A percentile compares a stretch with the other conserved stretches of the same genome.
Evolutionary conservation across 2,113 vertebrate genomes (phyloP).

Genomic region (Sula dactylatra): DNA sequence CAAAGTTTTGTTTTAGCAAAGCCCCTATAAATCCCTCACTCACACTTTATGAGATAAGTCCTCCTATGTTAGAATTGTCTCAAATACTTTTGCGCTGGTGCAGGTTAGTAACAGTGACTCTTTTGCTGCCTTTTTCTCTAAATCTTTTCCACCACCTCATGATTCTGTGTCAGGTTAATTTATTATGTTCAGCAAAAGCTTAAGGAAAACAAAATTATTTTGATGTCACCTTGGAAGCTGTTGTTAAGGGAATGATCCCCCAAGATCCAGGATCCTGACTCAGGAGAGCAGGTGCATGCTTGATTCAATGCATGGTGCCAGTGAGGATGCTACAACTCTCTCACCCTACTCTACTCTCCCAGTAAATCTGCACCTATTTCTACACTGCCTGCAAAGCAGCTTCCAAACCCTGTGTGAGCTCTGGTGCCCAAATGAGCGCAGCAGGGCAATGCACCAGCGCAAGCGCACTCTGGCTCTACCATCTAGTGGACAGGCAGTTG

Average conservation of each 20-base stretch:
- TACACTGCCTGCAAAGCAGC: not conserved
- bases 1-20: not conserved
- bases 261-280: not conserved
- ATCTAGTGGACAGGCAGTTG: not conserved
- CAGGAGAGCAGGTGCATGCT: not conserved
- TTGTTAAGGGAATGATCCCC: accelerated
- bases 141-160: not conserved
- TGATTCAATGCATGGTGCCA: not conserved
- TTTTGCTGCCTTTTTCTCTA: not conserved
- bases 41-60: not conserved
- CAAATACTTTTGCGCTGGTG: not conserved
- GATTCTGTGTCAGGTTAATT: not conserved
- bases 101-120: not conserved
- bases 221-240: not conserved
- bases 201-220: not conserved
- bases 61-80: not conserved
- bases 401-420: not conserved
- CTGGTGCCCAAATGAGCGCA: not conserved
- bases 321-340: not conserved
- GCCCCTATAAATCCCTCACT: not conserved
- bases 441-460: not conserved
- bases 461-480: accelerated
- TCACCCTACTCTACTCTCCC: not conserved
- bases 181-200: not conserved
- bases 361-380: not conserved